Evolutionary conservation across 1,140 invertebrate species (phyloP), one percentile per base, ranked within the genome.

Genomic region (Alviniconcha marisindica): DNA sequence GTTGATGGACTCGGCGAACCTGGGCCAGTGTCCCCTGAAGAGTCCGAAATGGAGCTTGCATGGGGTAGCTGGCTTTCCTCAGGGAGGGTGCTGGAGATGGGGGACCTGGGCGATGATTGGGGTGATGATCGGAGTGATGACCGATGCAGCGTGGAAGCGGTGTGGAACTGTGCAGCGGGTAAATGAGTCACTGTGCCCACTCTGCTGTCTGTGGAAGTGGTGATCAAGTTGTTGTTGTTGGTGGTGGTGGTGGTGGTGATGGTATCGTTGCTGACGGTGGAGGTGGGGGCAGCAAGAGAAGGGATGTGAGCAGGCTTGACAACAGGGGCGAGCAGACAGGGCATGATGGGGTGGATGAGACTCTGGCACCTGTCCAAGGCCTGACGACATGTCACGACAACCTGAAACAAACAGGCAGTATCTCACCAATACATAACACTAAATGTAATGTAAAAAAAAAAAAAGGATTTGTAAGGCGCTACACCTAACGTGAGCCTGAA

Each of bases 391-490:
- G 3, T 40, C 69, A 18, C 36, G 10, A 36, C 69, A 14, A 71
- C 69, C 69, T 71, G 69, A 10, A 60, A 21, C 15, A 60, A 60
- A n/a, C n/a, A n/a, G n/a, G n/a, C n/a, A n/a, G n/a, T n/a, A n/a
- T n/a, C n/a, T n/a, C n/a, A n/a, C n/a, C n/a, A n/a, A n/a, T n/a
- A n/a, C n/a, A n/a, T n/a, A n/a, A n/a, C n/a, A n/a, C n/a, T n/a
- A n/a, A n/a, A n/a, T n/a, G n/a, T n/a, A n/a, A n/a, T n/a, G n/a
- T n/a, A n/a, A n/a, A n/a, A n/a, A n/a, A n/a, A n/a, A n/a, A n/a
- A n/a, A n/a, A n/a, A n/a, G n/a, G n/a, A n/a, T n/a, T n/a, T n/a
- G n/a, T n/a, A n/a, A n/a, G n/a, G n/a, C n/a, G n/a, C n/a, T n/a
- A n/a, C n/a, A n/a, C n/a, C n/a, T n/a, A n/a, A n/a, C n/a, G n/a